phyloP scores from a whole-genome alignment of 2,113 vertebrate genomes.

The Aramus guarauna region DNA sequence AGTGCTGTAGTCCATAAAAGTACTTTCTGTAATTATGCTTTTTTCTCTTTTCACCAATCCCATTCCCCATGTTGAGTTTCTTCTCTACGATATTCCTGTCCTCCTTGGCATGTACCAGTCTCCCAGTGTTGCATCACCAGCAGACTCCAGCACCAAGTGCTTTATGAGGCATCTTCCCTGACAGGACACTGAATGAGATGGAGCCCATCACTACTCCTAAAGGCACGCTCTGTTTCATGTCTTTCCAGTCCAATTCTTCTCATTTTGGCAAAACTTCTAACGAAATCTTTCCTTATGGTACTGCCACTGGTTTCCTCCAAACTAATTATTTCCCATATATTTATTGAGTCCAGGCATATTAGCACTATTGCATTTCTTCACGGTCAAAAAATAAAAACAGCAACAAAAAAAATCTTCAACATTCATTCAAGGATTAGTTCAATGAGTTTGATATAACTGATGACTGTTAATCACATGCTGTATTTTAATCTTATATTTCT shows the following conservation, averaged over 20 bases:
- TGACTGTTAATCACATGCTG: not conserved
- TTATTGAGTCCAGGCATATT: not conserved
- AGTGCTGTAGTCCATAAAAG: no score
- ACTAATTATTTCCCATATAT: not conserved
- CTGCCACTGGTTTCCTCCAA: not conserved
- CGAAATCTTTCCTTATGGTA: not conserved
- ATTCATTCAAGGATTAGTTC: not conserved
- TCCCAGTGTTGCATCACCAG: not conserved
- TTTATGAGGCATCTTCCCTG: not conserved
- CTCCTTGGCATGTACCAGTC: not conserved
- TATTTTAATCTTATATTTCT: not conserved
- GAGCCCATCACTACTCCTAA: not conserved
- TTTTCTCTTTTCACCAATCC: not conserved
- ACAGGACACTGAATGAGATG: not conserved
- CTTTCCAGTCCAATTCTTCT: not conserved
- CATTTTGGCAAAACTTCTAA: not conserved
- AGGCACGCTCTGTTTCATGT: not conserved
- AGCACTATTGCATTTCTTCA: not conserved
- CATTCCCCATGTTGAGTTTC: not conserved
- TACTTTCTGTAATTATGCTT: not conserved
- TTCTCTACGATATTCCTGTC: not conserved
- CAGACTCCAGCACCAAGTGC: not conserved
- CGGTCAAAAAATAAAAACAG: not conserved
- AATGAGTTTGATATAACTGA: not conserved
- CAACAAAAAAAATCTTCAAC: not conserved